Evolutionary conservation across 2,113 vertebrate species (phyloP), one percentile per base, ranked within the genome.

Genomic region (Rhombomys opimus): DNA sequence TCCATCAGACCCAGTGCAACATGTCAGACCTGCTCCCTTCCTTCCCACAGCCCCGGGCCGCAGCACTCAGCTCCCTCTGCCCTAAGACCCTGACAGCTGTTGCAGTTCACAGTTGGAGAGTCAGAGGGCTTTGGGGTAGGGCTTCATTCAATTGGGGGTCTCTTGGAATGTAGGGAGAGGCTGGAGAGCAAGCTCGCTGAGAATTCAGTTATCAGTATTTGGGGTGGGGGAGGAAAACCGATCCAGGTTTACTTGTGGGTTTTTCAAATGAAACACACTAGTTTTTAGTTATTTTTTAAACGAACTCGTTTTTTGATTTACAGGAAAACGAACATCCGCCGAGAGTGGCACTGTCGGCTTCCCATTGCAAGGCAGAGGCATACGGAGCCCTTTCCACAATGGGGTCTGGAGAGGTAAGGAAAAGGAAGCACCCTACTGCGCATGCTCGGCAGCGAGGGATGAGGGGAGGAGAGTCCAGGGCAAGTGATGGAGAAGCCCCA

Each of bases 371-470:
- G 81, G 85, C 7, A 27, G 1, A 25, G 61, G 50, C 20, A 30
- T 9, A 13, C n/a, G 61, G 41, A 22, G 54, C 86, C 92, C 95
- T 89, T 67, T 92, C 75, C 70, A 35, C 27, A 32, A 9, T 2
- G 38, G 50, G 65, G 54, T 38, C 70, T 41, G 70, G 87, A 70
- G 75, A 46, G 68, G 50, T 50, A 2, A 17, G 82, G 67, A n/a
- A 89, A 41, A 1, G 15, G 85, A 23, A 70, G 82, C 38, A 41
- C 59, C 63, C 46, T 59, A 93, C 89, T 87, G 97, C 97, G 97
- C 97, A 97, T 96, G 96, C 95, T 30, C 75, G 17, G 20, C 25
- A 30, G 85, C 46, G 52, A 22, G 85, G 70, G 97, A 80, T 95
- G 96, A 94, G 41, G 93, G 93, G 46, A 89, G 61, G 73, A 46